Percentiles rank a stretch among this genome's conserved stretches.
Evolutionary conservation across 2,797 vertebrate species (phyloP).

Genomic region (Danionella dracula): DNA sequence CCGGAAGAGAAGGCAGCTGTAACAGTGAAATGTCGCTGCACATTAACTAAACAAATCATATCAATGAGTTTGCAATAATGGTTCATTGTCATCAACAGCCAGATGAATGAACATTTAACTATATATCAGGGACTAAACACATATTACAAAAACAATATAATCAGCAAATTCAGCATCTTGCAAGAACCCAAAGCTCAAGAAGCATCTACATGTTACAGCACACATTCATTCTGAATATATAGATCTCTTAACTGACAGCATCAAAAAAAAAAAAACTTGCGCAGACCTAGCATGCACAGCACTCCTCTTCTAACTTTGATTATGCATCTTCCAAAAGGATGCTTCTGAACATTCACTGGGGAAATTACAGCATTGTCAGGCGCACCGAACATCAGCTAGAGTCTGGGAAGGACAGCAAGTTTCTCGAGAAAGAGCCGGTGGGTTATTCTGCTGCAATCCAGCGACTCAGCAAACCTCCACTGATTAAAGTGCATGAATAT

Average conservation of each 20-base stretch:
- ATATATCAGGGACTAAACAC: neutral
- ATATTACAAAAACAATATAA: conserved; percentile 1
- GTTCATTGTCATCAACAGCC: neutral
- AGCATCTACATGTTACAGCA: neutral
- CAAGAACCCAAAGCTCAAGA: conserved; percentile 1
- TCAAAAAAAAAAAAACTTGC: neutral
- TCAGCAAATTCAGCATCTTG: neutral
- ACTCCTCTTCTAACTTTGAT: neutral
- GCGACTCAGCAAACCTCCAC: conserved; percentile 15
- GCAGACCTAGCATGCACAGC: neutral
- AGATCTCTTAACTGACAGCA: neutral
- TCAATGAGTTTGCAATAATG: neutral
- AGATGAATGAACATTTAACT: conserved; percentile 18
- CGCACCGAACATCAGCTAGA: neutral
- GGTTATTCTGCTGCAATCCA: neutral
- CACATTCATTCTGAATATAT: conserved; percentile 7
- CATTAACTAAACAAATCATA: neutral
- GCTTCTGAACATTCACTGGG: neutral
- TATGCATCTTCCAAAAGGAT: neutral
- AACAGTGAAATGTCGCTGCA: neutral
- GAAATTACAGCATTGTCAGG: conserved; percentile 6
- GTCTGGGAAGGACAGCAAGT: neutral
- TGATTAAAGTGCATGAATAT: conserved; percentile 43
- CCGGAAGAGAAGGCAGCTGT: neutral
- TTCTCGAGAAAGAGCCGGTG: neutral